Evolutionary conservation across 2,888 invertebrate species (phyloP).

Genomic region (Acleris sparsana): DNA sequence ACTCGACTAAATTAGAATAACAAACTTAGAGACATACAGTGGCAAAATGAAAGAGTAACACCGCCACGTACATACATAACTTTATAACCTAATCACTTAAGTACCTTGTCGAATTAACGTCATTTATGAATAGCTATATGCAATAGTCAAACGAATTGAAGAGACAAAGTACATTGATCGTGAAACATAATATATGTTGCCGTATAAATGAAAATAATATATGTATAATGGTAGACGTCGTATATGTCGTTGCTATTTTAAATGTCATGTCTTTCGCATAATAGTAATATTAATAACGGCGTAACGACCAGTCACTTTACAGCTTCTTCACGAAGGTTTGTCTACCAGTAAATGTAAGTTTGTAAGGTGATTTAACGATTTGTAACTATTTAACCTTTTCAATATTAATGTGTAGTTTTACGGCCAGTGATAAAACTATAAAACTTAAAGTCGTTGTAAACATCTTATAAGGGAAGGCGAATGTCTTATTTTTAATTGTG

Average conservation of each 20-base stretch:
- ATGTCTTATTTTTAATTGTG: slow-evolving; percentile 2
- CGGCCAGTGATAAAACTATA: slow-evolving; percentile 31
- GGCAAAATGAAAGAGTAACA: not conserved
- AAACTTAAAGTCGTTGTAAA: slow-evolving; percentile 24
- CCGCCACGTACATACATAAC: no score
- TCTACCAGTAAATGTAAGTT: no score
- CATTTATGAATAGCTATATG: no score
- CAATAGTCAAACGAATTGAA: no score
- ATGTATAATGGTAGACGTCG: not conserved
- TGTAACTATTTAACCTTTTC: slow-evolving; percentile 24
- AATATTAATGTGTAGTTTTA: slow-evolving; percentile 31
- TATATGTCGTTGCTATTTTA: not conserved
- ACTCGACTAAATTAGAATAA: slow-evolving; percentile 15
- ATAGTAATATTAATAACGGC: no score
- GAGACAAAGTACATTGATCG: not conserved
- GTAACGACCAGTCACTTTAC: no score
- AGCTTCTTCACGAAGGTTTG: no score
- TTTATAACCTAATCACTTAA: not conserved
- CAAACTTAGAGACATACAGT: not conserved
- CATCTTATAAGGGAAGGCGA: slow-evolving; percentile 6
- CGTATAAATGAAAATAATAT: no score
- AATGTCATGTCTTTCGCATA: no score
- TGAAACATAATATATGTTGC: not conserved
- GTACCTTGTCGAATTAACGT: no score
- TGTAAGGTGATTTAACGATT: slow-evolving; percentile 12